phyloP scores from a whole-genome alignment of 2,888 invertebrate species.

The Pseudococcus jackbeardsleyi region DNA sequence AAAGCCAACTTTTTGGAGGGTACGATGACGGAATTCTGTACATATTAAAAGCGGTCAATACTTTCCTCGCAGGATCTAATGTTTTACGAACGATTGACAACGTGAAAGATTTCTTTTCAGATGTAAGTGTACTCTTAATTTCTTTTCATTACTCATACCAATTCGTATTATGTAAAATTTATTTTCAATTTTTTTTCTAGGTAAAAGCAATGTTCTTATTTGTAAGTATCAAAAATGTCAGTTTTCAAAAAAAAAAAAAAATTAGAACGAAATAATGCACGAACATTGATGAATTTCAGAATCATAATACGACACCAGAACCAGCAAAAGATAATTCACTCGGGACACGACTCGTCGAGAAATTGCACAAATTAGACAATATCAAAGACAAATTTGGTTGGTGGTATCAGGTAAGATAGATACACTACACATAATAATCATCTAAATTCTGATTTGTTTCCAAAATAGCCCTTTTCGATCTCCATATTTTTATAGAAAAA shows the following conservation, averaged over 20 bases:
- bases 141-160: background rate
- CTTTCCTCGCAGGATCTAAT: constrained; percentile 67
- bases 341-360: background rate
- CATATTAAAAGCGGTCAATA: constrained; percentile 73
- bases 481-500: too few species aligned
- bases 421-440: too few species aligned
- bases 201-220: background rate
- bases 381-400: constrained; percentile 41
- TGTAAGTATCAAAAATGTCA: background rate
- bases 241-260: background rate
- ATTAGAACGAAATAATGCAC: too few species aligned
- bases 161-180: background rate
- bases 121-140: background rate
- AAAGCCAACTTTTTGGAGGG: constrained; percentile 84
- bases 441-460: background rate
- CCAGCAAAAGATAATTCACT: background rate
- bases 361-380: background rate
- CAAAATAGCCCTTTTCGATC: background rate
- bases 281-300: background rate
- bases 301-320: too few species aligned
- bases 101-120: background rate
- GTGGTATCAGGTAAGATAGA: constrained; percentile 20
- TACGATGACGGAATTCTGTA: constrained; percentile 78
- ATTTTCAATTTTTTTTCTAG: background rate
- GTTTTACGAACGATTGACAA: background rate